These are phyloP conservation scores for Deroplatys truncata DNA, from an alignment of 2,888 invertebrate species.

Conservation along the genomic window DNA sequence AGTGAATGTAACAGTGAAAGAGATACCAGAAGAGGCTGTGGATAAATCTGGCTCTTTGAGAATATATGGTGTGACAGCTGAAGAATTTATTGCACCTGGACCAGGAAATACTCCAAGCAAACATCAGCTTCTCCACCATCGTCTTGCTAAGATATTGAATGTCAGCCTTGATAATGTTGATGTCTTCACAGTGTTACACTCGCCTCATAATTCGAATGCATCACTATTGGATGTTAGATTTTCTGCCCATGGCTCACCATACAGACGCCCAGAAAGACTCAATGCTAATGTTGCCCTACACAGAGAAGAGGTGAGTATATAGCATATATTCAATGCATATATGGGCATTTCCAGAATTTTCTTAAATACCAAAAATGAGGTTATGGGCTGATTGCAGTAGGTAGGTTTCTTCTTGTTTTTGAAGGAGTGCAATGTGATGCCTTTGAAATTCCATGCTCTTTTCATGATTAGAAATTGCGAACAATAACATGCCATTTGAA, in stretches of 20 bases:
- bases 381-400: too few species aligned
- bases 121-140: constrained; percentile 63
- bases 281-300: constrained; percentile 78
- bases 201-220: constrained; percentile 48
- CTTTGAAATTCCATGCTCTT: too few species aligned
- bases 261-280: constrained; percentile 81
- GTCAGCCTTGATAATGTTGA: constrained; percentile 81
- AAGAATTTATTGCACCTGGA: constrained; percentile 71
- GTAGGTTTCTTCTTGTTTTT: too few species aligned
- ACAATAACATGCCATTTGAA: too few species aligned
- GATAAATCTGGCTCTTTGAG: constrained; percentile 89
- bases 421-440: too few species aligned
- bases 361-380: too few species aligned
- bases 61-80: constrained; percentile 73
- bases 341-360: constrained; percentile 17
- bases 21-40: constrained; percentile 88
- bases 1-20: constrained; percentile 81
- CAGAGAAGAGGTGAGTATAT: constrained; percentile 55
- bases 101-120: constrained; percentile 55
- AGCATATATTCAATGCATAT: too few species aligned
- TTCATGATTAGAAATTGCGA: too few species aligned
- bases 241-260: constrained; percentile 91
- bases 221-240: constrained; percentile 79
- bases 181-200: constrained; percentile 84
- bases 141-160: constrained; percentile 68